Evolutionary conservation across 1,140 invertebrate species (phyloP).

Genomic region (Hirudo medicinalis): DNA sequence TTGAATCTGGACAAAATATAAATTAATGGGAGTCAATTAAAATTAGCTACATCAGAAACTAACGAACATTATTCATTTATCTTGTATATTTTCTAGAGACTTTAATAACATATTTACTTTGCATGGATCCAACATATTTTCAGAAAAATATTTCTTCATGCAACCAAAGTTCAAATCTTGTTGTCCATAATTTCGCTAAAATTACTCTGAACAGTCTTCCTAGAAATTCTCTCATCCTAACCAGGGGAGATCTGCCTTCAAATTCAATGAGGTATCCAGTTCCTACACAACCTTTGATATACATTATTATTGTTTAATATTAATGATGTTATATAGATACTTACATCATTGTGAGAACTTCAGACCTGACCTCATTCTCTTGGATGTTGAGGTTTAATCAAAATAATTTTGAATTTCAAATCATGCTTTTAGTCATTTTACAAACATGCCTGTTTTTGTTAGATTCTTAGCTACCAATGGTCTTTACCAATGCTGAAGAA

Average conservation of each 20-base stretch:
- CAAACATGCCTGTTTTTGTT: not conserved
- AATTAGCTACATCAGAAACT: too few relatives aligned
- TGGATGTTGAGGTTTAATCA: slow-evolving; percentile 34
- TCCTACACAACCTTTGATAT: too few relatives aligned
- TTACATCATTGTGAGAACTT: slow-evolving; percentile 34
- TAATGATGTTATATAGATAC: slow-evolving; percentile 27
- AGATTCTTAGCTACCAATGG: slow-evolving; percentile 37
- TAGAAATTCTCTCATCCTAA: slow-evolving; percentile 29
- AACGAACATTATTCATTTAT: too few relatives aligned
- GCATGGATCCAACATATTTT: too few relatives aligned
- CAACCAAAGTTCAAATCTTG: slow-evolving; percentile 31
- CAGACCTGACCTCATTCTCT: slow-evolving; percentile 31
- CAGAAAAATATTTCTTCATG: slow-evolving; percentile 27
- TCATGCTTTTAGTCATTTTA: not conserved
- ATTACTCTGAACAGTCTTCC: slow-evolving; percentile 29
- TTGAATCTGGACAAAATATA: too few relatives aligned
- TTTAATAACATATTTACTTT: too few relatives aligned
- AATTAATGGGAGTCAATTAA: too few relatives aligned
- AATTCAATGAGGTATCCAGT: slow-evolving; percentile 30
- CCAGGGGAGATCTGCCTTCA: slow-evolving; percentile 35
- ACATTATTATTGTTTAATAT: too few relatives aligned
- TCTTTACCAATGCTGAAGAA: slow-evolving; percentile 30
- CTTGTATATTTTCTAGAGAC: too few relatives aligned
- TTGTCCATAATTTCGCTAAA: slow-evolving; percentile 32
- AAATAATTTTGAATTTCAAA: not conserved